Base-by-base conservation (phyloP, 1,140 invertebrate genomes). In the Maniola jurtina region DNA sequence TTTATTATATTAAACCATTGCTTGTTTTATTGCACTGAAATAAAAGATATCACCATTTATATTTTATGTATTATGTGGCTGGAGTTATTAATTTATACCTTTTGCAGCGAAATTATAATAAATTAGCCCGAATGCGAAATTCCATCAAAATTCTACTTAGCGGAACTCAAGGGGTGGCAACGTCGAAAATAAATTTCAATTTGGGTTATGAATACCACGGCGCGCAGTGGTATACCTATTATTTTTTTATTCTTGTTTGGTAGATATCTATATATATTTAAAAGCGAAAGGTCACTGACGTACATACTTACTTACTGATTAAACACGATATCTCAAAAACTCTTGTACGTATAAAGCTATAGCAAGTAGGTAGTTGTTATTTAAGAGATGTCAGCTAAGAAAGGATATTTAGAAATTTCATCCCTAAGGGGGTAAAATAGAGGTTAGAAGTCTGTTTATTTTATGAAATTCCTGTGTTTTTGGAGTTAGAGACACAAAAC, bases 111-210 rank as follows among this genome's bases (percentile, higher is more conserved):
- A 66, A 68, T 68, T 68, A 68, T 68, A 68, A 65, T 71, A 80
- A 79, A 80, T 82, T 75, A 82, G 76, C 75, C 76, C 74, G 70
- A 80, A 79, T 71, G 70, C 66, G 72, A 78, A 80, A 84, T 84
- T 79, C 75, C 77, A 83, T 86, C 78, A 79, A 68, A 83, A 84
- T 81, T 80, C 79, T 82, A 80, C 79, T 83, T 79, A 73, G 77
- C 76, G 79, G 75, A 83, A 84, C 83, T 84, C 82, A 86, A 83
- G 76, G 75, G 80, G 72, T 77, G 75, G 65, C 79, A 72, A 75
- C 78, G 79, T 78, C 72, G 75, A 72, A 83, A 81, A 84, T 87
- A 81, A 83, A 83, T 82, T 86, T 79, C 77, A 83, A 84, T 87
- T 84, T 77, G 71, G 74, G 74, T 76, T 76, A 75, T 73, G 79